These are phyloP conservation scores for Poeciliopsis occidentalis DNA, from an alignment of 2,113 vertebrate genomes.

Conservation along the genomic window DNA sequence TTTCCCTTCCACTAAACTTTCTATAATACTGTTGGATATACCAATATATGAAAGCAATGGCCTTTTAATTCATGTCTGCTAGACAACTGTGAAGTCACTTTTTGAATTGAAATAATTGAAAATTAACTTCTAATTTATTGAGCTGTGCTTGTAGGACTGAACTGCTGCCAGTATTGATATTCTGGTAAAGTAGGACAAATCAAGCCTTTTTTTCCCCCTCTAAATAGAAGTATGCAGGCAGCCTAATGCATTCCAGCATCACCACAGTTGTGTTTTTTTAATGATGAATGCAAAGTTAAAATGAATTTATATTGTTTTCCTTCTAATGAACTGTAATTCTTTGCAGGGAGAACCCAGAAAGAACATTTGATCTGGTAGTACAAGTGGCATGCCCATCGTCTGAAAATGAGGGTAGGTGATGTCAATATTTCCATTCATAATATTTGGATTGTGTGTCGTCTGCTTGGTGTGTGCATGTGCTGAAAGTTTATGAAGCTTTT, in stretches of 20 bases:
- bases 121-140: background rate
- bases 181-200: slow-evolving; percentile 4
- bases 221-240: background rate
- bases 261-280: background rate
- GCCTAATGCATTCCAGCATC: background rate
- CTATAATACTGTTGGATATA: background rate
- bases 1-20: background rate
- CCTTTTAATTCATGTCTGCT: background rate
- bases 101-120: no score
- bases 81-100: background rate
- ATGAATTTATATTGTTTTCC: background rate
- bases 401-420: slow-evolving; percentile 89
- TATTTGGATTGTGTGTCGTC: background rate
- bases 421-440: background rate
- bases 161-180: slow-evolving; percentile 13
- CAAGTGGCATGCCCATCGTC: slow-evolving; percentile 90
- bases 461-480: background rate
- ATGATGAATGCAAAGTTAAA: background rate
- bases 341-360: slow-evolving; percentile 91
- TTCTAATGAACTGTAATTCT: slow-evolving; percentile 13
- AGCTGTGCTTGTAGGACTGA: background rate
- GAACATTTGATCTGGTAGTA: slow-evolving; percentile 94
- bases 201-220: no score
- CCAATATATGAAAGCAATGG: background rate
- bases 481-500: background rate